phyloP scores from a whole-genome alignment of 1,140 invertebrate genomes.

The Tetragnatha versicolor region DNA sequence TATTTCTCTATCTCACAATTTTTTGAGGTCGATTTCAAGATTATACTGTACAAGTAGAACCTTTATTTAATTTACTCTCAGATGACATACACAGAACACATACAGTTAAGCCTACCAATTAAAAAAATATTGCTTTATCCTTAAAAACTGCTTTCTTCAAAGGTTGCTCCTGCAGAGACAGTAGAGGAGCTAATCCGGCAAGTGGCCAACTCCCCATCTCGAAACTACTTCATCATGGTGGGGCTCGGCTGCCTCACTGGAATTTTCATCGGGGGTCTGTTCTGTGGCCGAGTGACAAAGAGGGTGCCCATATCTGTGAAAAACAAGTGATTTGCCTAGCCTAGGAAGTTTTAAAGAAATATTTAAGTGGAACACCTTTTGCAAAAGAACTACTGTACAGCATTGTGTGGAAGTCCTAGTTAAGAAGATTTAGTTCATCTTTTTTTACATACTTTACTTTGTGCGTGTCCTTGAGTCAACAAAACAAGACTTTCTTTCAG shows the following conservation, averaged over 20 bases:
- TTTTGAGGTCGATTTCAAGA: too few relatives aligned
- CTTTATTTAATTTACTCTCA: too few relatives aligned
- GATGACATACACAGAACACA: too few relatives aligned
- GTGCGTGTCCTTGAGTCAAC: neutral
- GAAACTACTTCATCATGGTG: slow-evolving; percentile 79
- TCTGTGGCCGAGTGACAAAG: slow-evolving; percentile 80
- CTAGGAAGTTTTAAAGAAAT: neutral
- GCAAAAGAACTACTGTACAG: slow-evolving; percentile 12
- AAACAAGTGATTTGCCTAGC: slow-evolving; percentile 68
- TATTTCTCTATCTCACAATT: too few relatives aligned
- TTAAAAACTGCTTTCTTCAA: slow-evolving; percentile 58
- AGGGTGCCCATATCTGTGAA: slow-evolving; percentile 72
- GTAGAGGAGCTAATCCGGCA: slow-evolving; percentile 75
- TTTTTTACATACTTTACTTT: neutral
- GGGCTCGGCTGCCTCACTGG: slow-evolving; percentile 74
- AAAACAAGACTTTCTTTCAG: neutral
- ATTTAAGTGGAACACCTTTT: slow-evolving; percentile 11
- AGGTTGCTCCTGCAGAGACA: slow-evolving; percentile 71
- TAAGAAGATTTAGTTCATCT: neutral
- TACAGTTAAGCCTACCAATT: too few relatives aligned
- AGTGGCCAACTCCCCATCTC: slow-evolving; percentile 75
- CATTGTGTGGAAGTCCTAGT: slow-evolving; percentile 13
- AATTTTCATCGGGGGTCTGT: slow-evolving; percentile 81
- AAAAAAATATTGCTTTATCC: too few relatives aligned
- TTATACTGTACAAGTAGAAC: too few relatives aligned